Evolutionary conservation across 2,888 invertebrate genomes (phyloP).

Genomic region (Lamellibrachia columna): DNA sequence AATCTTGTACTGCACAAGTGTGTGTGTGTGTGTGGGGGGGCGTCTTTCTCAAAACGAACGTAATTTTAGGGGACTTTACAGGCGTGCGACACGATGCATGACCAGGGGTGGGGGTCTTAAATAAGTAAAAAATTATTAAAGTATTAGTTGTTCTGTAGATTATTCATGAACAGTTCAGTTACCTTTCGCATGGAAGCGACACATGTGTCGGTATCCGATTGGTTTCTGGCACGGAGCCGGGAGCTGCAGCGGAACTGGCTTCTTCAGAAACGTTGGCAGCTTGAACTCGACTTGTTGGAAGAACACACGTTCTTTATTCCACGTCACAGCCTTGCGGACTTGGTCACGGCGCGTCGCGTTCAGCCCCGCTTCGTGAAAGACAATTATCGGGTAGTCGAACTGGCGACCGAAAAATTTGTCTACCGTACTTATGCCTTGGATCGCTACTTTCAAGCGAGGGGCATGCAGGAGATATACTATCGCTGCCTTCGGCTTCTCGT

Average conservation of each 20-base stretch:
- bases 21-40: no score
- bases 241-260: not conserved
- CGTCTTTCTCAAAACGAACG: no score
- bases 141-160: no score
- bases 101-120: no score
- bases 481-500: slow-evolving; percentile 37
- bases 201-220: slow-evolving; percentile 17
- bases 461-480: not conserved
- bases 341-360: not conserved
- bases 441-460: slow-evolving; percentile 31
- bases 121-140: no score
- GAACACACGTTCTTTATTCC: slow-evolving; percentile 27
- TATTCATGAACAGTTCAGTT: not conserved
- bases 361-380: slow-evolving; percentile 42
- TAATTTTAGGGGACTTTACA: no score
- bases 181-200: slow-evolving; percentile 18
- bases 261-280: slow-evolving; percentile 34
- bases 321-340: not conserved
- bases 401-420: slow-evolving; percentile 37
- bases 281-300: slow-evolving; percentile 38
- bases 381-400: slow-evolving; percentile 41
- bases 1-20: no score
- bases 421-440: slow-evolving; percentile 27
- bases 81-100: no score
- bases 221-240: not conserved